These are phyloP conservation scores for Ornithoptera priamus DNA, from an alignment of 2,888 invertebrate species.

Conservation along the genomic window DNA sequence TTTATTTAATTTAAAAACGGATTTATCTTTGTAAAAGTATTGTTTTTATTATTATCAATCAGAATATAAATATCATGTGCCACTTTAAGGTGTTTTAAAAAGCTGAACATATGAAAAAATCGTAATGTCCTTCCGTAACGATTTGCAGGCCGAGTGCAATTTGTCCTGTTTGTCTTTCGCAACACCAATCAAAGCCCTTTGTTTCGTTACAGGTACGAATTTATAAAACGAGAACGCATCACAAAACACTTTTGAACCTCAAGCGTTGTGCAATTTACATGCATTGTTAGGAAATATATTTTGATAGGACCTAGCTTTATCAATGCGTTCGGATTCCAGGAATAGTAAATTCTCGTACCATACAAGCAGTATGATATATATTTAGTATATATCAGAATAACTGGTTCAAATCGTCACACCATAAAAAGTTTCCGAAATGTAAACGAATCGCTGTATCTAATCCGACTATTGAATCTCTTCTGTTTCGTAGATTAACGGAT, in stretches of 20 bases:
- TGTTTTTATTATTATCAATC: neutral
- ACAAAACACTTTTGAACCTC: constrained; percentile 21
- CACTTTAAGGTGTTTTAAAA: neutral
- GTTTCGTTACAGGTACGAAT: constrained; percentile 23
- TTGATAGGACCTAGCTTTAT: neutral
- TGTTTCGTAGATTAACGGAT: no score
- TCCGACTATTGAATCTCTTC: no score
- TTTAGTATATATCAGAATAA: neutral
- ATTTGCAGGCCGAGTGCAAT: constrained; percentile 13
- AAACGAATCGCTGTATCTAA: no score
- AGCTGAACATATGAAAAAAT: neutral
- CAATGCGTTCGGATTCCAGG: neutral
- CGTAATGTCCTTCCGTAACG: constrained; percentile 5
- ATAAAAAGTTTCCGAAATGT: no score
- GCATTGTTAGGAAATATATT: constrained; percentile 9
- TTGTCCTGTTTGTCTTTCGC: constrained; percentile 22
- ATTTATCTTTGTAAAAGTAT: no score
- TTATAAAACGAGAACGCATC: constrained; percentile 21
- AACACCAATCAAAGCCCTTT: constrained; percentile 25
- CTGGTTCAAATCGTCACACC: no score
- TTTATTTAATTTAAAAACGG: no score
- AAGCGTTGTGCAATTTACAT: constrained; percentile 14
- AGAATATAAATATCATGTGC: neutral
- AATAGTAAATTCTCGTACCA: neutral
- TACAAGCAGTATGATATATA: neutral